phyloP scores from a whole-genome alignment of 2,888 invertebrate species.

The Pollenia labialis region DNA sequence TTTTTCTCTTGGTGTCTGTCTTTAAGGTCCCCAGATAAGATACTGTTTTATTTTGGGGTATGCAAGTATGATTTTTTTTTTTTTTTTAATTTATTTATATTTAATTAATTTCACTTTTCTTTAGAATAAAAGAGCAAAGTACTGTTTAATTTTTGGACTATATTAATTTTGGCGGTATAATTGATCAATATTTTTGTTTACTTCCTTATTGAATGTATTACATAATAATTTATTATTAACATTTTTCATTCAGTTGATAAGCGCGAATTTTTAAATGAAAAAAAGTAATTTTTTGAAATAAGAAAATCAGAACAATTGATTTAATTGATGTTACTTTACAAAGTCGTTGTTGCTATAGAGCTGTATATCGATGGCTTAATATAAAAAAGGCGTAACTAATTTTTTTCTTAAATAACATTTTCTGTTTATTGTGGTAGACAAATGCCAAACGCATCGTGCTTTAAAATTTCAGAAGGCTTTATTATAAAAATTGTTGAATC shows the following conservation, averaged over 20 bases:
- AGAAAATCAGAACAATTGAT: not conserved
- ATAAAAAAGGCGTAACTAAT: no score
- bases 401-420: no score
- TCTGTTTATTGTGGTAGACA: no score
- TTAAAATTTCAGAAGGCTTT: no score
- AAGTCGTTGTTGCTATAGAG: no score
- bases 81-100: not conserved
- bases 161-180: not conserved
- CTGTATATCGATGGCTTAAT: no score
- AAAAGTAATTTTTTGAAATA: not conserved
- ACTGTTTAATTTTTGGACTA: constrained; percentile 9
- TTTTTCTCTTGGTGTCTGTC: constrained; percentile 25
- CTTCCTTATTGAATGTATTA: constrained; percentile 52
- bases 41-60: constrained; percentile 31
- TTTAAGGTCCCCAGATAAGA: constrained; percentile 32
- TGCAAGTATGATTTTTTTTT: not conserved
- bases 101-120: not conserved
- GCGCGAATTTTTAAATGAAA: not conserved
- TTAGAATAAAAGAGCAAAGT: not conserved
- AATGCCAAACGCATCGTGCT: no score
- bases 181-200: constrained; percentile 1
- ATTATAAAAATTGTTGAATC: no score
- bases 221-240: constrained; percentile 17
- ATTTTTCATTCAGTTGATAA: constrained; percentile 17
- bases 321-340: not conserved